Percentiles rank a stretch among this genome's conserved stretches.
These are phyloP conservation scores for Clamator glandarius DNA, from an alignment of 2,797 vertebrate genomes.

Conservation along the genomic window DNA sequence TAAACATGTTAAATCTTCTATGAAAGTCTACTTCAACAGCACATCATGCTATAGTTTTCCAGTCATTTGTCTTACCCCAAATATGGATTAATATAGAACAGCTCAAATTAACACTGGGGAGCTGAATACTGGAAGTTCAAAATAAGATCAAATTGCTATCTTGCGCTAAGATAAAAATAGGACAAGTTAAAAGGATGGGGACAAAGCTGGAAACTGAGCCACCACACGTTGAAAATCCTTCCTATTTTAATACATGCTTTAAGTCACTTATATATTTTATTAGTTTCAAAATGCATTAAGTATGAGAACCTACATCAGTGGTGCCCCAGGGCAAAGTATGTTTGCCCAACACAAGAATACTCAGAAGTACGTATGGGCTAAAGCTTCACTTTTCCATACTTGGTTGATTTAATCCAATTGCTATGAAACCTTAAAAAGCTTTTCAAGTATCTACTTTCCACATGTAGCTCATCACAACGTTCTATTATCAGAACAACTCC, in stretches of 20 bases:
- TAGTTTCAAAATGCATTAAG: background rate
- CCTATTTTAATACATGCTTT: background rate
- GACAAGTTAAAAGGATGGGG: conserved; percentile 20
- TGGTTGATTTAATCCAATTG: background rate
- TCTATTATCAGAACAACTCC: background rate
- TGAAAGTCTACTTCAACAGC: background rate
- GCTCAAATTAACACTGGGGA: background rate
- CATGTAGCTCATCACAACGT: background rate
- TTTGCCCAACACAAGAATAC: background rate
- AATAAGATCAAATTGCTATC: conserved; percentile 31
- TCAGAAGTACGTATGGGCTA: background rate
- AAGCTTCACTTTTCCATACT: background rate
- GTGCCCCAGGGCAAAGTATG: background rate
- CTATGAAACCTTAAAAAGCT: background rate
- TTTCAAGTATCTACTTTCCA: background rate
- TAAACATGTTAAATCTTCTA: background rate
- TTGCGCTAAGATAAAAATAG: conserved; percentile 15
- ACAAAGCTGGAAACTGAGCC: conserved; percentile 35
- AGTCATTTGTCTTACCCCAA: background rate
- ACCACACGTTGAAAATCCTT: conserved; percentile 9
- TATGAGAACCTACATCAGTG: background rate
- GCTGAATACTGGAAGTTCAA: conserved; percentile 30
- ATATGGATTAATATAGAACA: background rate
- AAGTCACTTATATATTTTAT: background rate
- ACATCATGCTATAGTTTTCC: background rate